Conservation (phyloP, 2,113 vertebrate genomes). For the Picathartes gymnocephalus region DNA sequence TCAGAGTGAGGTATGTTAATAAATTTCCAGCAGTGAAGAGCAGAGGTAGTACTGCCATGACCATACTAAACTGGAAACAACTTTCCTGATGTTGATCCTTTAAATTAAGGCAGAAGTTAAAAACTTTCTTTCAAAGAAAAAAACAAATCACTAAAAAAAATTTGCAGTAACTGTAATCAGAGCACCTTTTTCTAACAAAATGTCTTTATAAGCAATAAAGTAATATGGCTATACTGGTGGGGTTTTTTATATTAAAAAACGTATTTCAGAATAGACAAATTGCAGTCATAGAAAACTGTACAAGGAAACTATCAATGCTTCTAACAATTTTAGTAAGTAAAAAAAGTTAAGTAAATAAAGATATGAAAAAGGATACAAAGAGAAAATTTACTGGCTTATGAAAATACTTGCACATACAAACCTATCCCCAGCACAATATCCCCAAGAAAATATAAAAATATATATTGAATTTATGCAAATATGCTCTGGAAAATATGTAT, state of each 20-base stretch:
- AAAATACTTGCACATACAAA: slow-evolving; percentile 15
- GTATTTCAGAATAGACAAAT: slow-evolving; percentile 11
- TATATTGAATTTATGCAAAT: not conserved
- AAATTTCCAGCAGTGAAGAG: not conserved
- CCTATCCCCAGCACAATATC: not conserved
- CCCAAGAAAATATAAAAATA: not conserved
- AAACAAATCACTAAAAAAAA: not conserved
- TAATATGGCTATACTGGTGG: not conserved
- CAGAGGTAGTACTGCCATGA: not conserved
- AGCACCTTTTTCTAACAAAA: not conserved
- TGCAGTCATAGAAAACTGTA: slow-evolving; percentile 22
- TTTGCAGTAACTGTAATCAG: not conserved
- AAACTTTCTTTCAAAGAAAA: not conserved
- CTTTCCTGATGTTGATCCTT: not conserved
- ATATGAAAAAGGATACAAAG: not conserved
- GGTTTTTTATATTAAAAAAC: not conserved
- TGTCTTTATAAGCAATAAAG: not conserved
- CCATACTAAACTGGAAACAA: not conserved
- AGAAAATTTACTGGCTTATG: not conserved
- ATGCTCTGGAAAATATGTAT: not conserved
- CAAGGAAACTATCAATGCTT: not conserved
- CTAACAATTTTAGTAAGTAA: not conserved
- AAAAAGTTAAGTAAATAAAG: not conserved
- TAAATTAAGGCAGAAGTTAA: not conserved
- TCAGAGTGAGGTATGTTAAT: not conserved